Base-by-base conservation (phyloP, 2,888 invertebrate genomes). In the Caenorhabditis afra region DNA sequence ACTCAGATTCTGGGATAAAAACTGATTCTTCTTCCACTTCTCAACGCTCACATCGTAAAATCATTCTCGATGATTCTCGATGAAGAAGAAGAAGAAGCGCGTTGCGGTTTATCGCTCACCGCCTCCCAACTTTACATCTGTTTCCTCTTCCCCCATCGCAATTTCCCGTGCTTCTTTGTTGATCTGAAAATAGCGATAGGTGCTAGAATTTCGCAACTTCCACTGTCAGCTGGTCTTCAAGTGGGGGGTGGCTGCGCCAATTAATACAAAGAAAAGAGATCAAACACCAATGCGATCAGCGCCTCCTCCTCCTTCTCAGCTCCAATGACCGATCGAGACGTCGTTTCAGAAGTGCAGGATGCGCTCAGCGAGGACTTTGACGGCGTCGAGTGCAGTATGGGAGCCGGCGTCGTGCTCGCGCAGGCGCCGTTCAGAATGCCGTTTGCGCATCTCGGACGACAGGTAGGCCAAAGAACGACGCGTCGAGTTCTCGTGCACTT, bases 351-450 rank as follows among this genome's bases (percentile, higher is more conserved):
- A 58, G 79, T 87, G 20, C 85, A 85, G 79, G 84, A 85, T 20
- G 82, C 81, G 4, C 62, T 87, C 22, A 81, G 79, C 23, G 82
- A 81, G 23, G 73, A 66, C 12, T 85, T 87, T 64, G 83, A 84
- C 20, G 82, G 82, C 7, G 84, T 87, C 22, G 87, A 87, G 37
- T 86, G 87, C 65, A 82, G 81, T 57, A 80, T 86, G 81, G 85
- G 82, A 7, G 74, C 84, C 0, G 87, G 87, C 18, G 86, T 87
- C n/a, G 86, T 85, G 35, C 71, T 87, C 16, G 79, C 84, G 11
- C 77, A 79, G 35, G 62, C 74, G 14, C 87, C 87, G 2, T 87
- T 86, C 65, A 52, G 78, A 58, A 76, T 82, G 61, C 68, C 84
- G 11, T 82, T 87, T 41, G 49, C 77, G 1, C 79, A 84, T 64